phyloP scores from a whole-genome alignment of 2,113 vertebrate species.

The Echinops telfairi region DNA sequence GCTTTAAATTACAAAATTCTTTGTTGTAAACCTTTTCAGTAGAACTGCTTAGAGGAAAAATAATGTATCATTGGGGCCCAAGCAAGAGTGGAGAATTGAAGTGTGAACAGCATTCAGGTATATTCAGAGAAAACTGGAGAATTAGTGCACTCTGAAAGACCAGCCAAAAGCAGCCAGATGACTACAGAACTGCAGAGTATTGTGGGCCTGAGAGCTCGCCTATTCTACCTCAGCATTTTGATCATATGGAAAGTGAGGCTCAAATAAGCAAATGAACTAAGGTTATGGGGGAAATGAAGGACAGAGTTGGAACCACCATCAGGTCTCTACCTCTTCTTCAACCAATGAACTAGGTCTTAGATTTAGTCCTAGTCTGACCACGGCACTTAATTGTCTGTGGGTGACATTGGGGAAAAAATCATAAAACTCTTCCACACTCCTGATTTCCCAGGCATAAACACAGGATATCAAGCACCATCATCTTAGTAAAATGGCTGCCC shows the following conservation, averaged over 20 bases:
- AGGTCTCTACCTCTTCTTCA: neutral
- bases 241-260: conserved; percentile 13
- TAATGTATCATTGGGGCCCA: conserved; percentile 13
- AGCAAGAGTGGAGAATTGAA: conserved; percentile 44
- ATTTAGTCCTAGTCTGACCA: neutral
- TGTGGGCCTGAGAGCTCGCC: neutral
- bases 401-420: neutral
- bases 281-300: neutral
- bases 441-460: conserved; percentile 32
- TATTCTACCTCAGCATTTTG: neutral
- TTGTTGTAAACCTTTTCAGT: neutral
- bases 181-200: conserved; percentile 1
- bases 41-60: conserved; percentile 27
- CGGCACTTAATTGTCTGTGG: neutral
- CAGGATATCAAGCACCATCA: neutral
- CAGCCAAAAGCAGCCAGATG: conserved; percentile 18
- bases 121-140: conserved; percentile 21
- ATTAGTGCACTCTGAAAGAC: neutral
- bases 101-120: neutral
- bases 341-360: neutral
- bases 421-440: conserved; percentile 14
- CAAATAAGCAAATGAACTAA: neutral
- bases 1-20: conserved; percentile 21
- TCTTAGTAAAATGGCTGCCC: conserved; percentile 42
- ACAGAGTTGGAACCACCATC: neutral